These are phyloP conservation scores for Nomada lathburiana DNA, from an alignment of 2,888 invertebrate species.

Conservation along the genomic window DNA sequence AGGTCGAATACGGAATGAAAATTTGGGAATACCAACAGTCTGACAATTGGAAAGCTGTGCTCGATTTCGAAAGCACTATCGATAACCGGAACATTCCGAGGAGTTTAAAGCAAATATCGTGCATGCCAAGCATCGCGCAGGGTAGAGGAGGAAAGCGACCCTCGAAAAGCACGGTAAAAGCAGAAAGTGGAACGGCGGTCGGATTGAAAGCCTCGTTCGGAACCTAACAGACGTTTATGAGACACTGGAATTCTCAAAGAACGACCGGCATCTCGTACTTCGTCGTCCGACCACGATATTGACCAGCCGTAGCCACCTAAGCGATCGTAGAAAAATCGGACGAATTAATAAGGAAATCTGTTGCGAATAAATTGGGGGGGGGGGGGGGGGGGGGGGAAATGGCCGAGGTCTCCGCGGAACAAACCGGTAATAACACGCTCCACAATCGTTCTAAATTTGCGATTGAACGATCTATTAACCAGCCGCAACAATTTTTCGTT, in stretches of 20 bases:
- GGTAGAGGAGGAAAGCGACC: constrained; percentile 18
- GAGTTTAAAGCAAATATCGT: constrained; percentile 15
- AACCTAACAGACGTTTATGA: constrained; percentile 52
- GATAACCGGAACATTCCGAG: constrained; percentile 21
- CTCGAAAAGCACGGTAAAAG: constrained; percentile 43
- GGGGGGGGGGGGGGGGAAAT: not conserved
- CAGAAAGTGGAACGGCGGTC: constrained; percentile 52
- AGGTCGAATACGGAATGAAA: no score
- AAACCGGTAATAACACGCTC: no score
- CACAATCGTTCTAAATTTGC: no score
- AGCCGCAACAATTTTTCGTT: no score
- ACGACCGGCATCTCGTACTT: constrained; percentile 51
- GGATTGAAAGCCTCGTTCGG: constrained; percentile 43
- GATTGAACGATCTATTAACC: no score
- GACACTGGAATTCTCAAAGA: constrained; percentile 50
- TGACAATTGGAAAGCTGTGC: not conserved
- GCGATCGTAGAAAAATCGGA: constrained; percentile 27
- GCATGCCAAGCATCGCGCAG: constrained; percentile 1
- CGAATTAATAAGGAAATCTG: constrained; percentile 33
- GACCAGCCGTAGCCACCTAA: constrained; percentile 30
- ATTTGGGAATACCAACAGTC: not conserved
- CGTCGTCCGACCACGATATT: constrained; percentile 25
- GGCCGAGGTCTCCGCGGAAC: no score
- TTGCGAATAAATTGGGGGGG: not conserved
- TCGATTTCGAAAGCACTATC: constrained; percentile 1